Base-by-base conservation (phyloP, 2,797 vertebrate genomes). In the Crenuchus spilurus region DNA sequence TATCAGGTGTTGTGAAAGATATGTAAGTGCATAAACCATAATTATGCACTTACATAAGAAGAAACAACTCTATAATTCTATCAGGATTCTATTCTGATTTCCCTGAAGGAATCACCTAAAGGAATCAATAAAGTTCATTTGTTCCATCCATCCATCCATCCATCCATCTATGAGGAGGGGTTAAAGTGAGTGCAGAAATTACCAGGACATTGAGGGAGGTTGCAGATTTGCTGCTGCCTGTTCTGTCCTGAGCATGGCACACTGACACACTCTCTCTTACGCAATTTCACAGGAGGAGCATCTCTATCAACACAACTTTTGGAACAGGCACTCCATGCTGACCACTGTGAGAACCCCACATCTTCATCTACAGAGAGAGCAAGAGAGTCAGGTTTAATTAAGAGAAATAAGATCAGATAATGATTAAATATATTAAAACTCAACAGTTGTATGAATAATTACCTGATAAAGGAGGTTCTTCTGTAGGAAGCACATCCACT, bases 131-230 rank as follows among this genome's bases (percentile, higher is more conserved):
- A n/a, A n/a, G n/a, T n/a, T n/a, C n/a, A n/a, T n/a, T n/a, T n/a
- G n/a, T n/a, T n/a, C n/a, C n/a, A n/a, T n/a, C n/a, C n/a, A n/a
- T n/a, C n/a, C n/a, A n/a, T n/a, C n/a, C n/a, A n/a, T n/a, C n/a
- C n/a, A 60, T 7, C 4, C 10, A 14, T 18, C 54, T 37, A 44
- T 4, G 22, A 31, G 18, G 2, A 18, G 6, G 33, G n/a, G 11
- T 54, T 18, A 18, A 24, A 26, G 28, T 52, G 28, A 52, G 20
- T 11, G 3, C 13, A 28, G 10, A 0, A 57, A 0, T 0, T 72
- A 97, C 95, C 94, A 81, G 88, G 49, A 80, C 96, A 96, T 46
- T 94, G 92, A 0, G 94, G 94, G 63, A 96, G 80, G 86, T 97
- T 97, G 84, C 96, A 97, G 1, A 89, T 87, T 13, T 80, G 91